A percentile compares a stretch with the other conserved stretches of the same genome.
Conservation (phyloP, 2,888 invertebrate species). For the Netelia melanura region DNA sequence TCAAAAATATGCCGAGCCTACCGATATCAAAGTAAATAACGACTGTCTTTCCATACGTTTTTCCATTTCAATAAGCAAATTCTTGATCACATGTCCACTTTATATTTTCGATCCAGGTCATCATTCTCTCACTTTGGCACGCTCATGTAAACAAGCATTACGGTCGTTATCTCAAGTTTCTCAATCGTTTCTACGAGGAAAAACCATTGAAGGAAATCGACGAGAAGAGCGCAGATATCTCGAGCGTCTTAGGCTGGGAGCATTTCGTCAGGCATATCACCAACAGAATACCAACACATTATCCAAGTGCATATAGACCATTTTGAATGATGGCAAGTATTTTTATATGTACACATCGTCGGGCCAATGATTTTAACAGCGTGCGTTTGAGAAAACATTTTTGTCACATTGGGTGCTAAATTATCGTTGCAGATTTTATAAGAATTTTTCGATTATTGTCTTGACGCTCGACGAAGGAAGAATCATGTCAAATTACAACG, state of each 20-base stretch:
- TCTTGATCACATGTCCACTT: neutral
- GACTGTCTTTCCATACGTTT: conserved; percentile 26
- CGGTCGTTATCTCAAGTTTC: conserved; percentile 92
- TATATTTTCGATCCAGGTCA: conserved; percentile 85
- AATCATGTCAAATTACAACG: conserved; percentile 24
- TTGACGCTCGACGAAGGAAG: conserved; percentile 29
- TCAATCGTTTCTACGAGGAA: conserved; percentile 93
- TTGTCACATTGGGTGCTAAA: neutral
- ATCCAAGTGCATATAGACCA: conserved; percentile 89
- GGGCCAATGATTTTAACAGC: neutral
- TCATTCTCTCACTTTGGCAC: conserved; percentile 93
- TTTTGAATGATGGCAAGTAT: conserved; percentile 86
- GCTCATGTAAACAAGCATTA: conserved; percentile 92
- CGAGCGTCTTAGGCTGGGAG: conserved; percentile 89
- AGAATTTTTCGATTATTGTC: conserved; percentile 53
- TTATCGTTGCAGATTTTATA: conserved; percentile 42
- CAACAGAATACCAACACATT: conserved; percentile 88
- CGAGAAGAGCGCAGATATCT: conserved; percentile 88
- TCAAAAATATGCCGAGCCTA: conserved; percentile 92
- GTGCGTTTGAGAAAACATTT: neutral
- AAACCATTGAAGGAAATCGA: conserved; percentile 91
- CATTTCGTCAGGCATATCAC: conserved; percentile 87
- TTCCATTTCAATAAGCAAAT: conserved; percentile 19
- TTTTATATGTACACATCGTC: neutral
- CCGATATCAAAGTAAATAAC: conserved; percentile 89